These are phyloP conservation scores for Microplitis mediator DNA, from an alignment of 1,140 invertebrate genomes.

Conservation along the genomic window DNA sequence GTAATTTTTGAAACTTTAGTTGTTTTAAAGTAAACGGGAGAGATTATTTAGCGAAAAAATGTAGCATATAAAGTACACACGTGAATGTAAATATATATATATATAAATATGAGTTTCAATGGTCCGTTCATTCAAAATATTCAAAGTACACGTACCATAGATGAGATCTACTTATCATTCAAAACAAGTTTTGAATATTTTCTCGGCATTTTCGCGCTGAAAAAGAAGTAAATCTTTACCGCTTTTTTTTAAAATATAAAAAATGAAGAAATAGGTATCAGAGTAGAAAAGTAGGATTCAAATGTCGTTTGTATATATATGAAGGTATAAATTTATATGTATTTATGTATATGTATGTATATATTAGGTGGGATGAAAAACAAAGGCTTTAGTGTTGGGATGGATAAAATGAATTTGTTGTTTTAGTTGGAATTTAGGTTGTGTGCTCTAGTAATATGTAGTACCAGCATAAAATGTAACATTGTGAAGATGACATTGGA, in stretches of 20 bases:
- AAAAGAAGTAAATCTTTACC: background rate
- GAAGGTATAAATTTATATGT: no score
- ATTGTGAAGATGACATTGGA: constrained; percentile 3
- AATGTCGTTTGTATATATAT: no score
- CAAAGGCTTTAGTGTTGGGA: no score
- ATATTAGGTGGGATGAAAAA: no score
- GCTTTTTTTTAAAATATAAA: background rate
- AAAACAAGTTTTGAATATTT: constrained; percentile 8
- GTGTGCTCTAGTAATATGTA: background rate
- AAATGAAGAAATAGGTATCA: background rate
- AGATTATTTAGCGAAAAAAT: no score
- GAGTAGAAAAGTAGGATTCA: no score
- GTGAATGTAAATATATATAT: background rate
- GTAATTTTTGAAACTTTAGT: no score
- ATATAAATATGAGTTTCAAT: background rate
- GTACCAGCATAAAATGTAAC: background rate
- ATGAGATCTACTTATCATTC: constrained; percentile 6
- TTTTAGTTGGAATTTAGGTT: no score
- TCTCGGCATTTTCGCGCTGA: background rate
- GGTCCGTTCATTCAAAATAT: constrained; percentile 2
- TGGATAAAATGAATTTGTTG: no score
- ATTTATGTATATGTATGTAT: no score
- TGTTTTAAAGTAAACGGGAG: no score
- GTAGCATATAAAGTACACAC: no score
- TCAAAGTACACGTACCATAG: background rate